phyloP scores from a whole-genome alignment of 2,113 vertebrate species.

The Rhea pennata region DNA sequence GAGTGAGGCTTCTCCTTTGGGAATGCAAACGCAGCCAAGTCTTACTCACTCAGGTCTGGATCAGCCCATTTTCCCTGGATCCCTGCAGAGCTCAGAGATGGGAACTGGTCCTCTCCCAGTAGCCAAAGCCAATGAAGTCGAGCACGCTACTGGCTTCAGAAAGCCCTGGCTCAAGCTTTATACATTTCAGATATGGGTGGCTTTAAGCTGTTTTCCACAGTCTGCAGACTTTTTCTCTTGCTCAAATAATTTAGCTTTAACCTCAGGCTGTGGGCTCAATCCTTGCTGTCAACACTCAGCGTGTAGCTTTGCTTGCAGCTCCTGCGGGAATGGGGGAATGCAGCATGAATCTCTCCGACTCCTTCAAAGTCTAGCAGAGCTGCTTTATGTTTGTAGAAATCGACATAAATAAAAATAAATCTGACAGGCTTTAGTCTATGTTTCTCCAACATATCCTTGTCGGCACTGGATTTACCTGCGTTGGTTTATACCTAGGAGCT shows the following conservation, averaged over 20 bases:
- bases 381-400: slow-evolving; percentile 38
- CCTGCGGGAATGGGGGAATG: slow-evolving; percentile 16
- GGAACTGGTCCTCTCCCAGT: not conserved
- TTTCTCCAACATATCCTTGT: not conserved
- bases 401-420: slow-evolving; percentile 54
- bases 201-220: slow-evolving; percentile 45
- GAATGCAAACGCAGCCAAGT: rapidly evolving
- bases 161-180: not conserved
- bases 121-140: not conserved
- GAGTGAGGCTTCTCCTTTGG: not conserved
- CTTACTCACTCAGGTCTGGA: not conserved
- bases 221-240: slow-evolving; percentile 35
- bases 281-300: slow-evolving; percentile 47
- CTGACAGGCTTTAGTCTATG: slow-evolving; percentile 43
- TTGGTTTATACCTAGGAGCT: not conserved
- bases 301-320: slow-evolving; percentile 34
- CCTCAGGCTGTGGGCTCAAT: slow-evolving; percentile 64
- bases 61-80: not conserved
- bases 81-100: not conserved
- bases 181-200: not conserved
- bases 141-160: not conserved
- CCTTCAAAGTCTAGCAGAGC: slow-evolving; percentile 39
- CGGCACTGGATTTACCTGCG: slow-evolving; percentile 13
- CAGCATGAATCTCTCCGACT: slow-evolving; percentile 21
- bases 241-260: slow-evolving; percentile 67